phyloP scores from a whole-genome alignment of 2,113 vertebrate species.

The Pygoscelis adeliae region DNA sequence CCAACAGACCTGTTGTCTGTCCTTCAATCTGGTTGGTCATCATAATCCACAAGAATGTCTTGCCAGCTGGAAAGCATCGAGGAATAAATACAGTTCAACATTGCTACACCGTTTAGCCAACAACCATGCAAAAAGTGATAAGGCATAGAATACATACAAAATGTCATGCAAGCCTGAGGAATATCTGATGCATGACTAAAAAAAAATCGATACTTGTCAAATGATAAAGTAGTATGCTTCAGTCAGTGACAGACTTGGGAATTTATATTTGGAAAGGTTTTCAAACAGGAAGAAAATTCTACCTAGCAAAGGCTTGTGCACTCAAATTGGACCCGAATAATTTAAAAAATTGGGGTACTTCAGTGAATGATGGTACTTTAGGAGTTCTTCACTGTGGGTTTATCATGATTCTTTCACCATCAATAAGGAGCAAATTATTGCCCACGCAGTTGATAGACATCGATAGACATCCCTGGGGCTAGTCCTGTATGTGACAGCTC shows the following conservation, averaged over 20 bases:
- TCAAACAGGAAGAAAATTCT: background rate
- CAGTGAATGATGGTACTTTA: background rate
- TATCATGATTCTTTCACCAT: background rate
- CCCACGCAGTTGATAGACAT: background rate
- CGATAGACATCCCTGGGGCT: background rate
- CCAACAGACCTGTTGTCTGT: slow-evolving; percentile 20
- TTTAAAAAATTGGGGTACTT: background rate
- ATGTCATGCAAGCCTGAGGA: background rate
- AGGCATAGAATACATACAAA: background rate
- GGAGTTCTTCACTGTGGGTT: background rate
- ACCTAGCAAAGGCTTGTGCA: background rate
- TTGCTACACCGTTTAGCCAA: slow-evolving; percentile 1
- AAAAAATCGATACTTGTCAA: slow-evolving; percentile 27
- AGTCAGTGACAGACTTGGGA: background rate
- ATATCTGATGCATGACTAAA: background rate
- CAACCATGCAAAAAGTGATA: background rate
- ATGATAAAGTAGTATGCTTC: slow-evolving; percentile 48
- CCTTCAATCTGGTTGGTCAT: slow-evolving; percentile 7
- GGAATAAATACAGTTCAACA: slow-evolving; percentile 17
- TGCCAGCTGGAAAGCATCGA: slow-evolving; percentile 40
- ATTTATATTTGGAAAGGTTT: background rate
- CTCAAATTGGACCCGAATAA: background rate
- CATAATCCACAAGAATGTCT: background rate
- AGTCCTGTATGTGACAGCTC: background rate
- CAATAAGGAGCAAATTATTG: background rate